Conservation (phyloP, 2,113 vertebrate genomes). For the Athene noctua region DNA sequence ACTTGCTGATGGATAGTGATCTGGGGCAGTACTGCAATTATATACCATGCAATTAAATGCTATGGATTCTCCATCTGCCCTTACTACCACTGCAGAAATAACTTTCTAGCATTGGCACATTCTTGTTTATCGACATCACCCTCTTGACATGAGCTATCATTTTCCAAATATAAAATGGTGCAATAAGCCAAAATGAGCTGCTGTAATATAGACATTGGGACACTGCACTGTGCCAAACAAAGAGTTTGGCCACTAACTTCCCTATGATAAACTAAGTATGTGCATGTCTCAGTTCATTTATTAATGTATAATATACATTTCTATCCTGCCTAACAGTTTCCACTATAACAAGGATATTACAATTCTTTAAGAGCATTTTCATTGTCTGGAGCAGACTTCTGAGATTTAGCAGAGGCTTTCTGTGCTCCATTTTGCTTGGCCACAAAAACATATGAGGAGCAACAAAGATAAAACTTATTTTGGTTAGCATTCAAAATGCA, state of each 20-base stretch:
- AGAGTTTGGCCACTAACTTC: neutral
- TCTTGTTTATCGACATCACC: neutral
- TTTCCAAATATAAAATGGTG: neutral
- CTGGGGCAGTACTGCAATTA: neutral
- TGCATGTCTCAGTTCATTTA: neutral
- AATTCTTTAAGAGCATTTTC: neutral
- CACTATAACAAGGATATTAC: neutral
- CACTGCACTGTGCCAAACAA: neutral
- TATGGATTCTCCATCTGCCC: neutral
- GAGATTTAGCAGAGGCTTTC: neutral
- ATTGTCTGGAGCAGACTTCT: neutral
- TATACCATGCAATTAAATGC: neutral
- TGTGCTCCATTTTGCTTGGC: neutral
- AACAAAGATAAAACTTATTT: neutral
- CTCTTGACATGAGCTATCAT: neutral
- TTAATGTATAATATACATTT: neutral
- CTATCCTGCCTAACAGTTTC: neutral
- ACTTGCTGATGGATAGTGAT: neutral
- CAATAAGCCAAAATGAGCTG: neutral
- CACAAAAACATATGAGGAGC: rapidly evolving
- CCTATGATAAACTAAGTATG: neutral
- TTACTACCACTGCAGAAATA: neutral
- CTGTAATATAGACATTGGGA: neutral
- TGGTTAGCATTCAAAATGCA: neutral
- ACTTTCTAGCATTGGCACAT: neutral